Conservation (phyloP, 2,797 vertebrate genomes). For the Erithacus rubecula region DNA sequence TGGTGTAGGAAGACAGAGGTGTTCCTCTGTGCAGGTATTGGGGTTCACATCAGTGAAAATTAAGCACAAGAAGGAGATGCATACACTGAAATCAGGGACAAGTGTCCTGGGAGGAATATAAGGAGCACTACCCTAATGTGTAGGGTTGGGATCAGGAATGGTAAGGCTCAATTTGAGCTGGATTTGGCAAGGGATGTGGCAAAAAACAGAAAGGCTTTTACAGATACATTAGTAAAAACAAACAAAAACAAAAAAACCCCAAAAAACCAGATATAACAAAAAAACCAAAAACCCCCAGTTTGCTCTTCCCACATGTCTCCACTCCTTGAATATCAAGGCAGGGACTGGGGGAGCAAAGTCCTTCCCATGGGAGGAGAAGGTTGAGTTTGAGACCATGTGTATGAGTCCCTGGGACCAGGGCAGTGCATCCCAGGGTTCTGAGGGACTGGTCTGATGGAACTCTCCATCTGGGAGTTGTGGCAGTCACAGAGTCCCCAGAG, state of each 20-base stretch:
- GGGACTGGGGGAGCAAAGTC: rapidly evolving
- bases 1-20: neutral
- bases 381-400: rapidly evolving
- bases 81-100: neutral
- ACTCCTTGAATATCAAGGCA: neutral
- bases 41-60: neutral
- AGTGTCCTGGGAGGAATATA: neutral
- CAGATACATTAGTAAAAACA: neutral
- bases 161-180: neutral
- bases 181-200: neutral
- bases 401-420: neutral
- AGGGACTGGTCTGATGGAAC: neutral
- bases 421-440: neutral
- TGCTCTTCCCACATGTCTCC: neutral
- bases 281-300: too few relatives aligned
- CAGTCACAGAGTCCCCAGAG: neutral
- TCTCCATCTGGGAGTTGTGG: neutral
- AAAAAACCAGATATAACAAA: neutral
- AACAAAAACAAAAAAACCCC: too few relatives aligned
- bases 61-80: neutral
- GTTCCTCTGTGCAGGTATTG: neutral
- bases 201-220: neutral
- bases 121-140: rapidly evolving
- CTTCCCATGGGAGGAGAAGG: neutral
- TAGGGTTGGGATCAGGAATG: neutral